These are phyloP conservation scores for Andrena bucephala DNA, from an alignment of 2,888 invertebrate species.

Conservation along the genomic window DNA sequence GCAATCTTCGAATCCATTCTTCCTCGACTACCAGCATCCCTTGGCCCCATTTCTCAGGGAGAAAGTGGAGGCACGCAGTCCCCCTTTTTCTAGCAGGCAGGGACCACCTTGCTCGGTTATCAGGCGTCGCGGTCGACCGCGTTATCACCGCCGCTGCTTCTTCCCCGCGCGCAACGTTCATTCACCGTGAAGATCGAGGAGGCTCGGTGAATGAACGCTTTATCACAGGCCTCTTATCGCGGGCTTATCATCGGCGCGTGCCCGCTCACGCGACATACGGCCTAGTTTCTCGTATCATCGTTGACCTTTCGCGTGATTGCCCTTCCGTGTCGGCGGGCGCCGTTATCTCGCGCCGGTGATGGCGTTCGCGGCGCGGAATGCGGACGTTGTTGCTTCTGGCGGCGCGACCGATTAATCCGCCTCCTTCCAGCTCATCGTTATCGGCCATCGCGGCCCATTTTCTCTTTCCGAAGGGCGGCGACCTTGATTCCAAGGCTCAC, in stretches of 20 bases:
- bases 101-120: neutral
- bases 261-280: slow-evolving; percentile 22
- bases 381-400: neutral
- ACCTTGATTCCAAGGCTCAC: no score
- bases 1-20: no score
- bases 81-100: neutral
- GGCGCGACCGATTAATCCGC: no score
- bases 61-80: neutral
- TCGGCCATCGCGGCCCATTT: no score
- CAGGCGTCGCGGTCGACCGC: neutral
- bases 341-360: slow-evolving; percentile 2
- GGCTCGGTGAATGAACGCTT: neutral
- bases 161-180: neutral
- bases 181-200: neutral
- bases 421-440: no score
- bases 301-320: slow-evolving; percentile 28
- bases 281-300: slow-evolving; percentile 19
- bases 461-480: no score
- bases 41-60: neutral
- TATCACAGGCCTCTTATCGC: slow-evolving; percentile 16
- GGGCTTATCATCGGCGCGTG: slow-evolving; percentile 8
- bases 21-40: neutral
- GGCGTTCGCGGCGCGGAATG: slow-evolving; percentile 19
- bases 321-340: neutral
- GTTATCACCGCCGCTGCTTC: neutral